Base-by-base conservation (phyloP, 2,797 vertebrate genomes). In the Protonibea diacanthus region DNA sequence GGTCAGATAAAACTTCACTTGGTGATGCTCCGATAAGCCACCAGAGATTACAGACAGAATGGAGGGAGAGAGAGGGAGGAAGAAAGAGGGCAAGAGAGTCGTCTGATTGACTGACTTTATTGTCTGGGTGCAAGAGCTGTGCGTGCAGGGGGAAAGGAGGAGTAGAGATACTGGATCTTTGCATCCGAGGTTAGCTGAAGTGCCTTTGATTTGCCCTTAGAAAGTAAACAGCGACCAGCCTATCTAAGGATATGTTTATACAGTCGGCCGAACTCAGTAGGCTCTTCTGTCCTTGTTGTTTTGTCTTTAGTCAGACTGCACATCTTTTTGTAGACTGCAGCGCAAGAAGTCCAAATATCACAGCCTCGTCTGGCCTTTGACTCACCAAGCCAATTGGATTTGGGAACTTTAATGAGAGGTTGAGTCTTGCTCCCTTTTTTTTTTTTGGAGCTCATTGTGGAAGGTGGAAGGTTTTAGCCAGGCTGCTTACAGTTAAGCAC, bases 1-100 rank as follows among this genome's bases (percentile, higher is more conserved):
- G 90, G 88, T 88, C 91, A 88, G 94, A 95, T 95, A 95, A 95
- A 93, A 94, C 89, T 90, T 89, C 80, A 78, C 62, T 86, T 82
- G 44, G 88, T 15, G 92, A 94, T 94, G 90, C 87, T 82, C 81
- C 6, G 94, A 95, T 95, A 95, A 94, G 71, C 86, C 85, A 79
- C 80, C 64, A 57, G 81, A 93, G 89, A 92, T 93, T 89, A 86
- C 76, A 63, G 65, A 74, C 66, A 51, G 83, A 92, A 90, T 70
- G 85, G 87, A 88, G 71, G 61, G 71, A 69, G 64, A 29, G 75
- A 51, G 56, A 62, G 53, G 29, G 65, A 67, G 62, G 10, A 44
- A 42, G 59, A 44, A 20, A 25, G 58, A 68, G 25, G 53, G 56
- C 76, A 72, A 81, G 71, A 58, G 67, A 59, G 78, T 75, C 61